phyloP scores from a whole-genome alignment of 1,140 invertebrate species.

The Melipona quadrifasciata region DNA sequence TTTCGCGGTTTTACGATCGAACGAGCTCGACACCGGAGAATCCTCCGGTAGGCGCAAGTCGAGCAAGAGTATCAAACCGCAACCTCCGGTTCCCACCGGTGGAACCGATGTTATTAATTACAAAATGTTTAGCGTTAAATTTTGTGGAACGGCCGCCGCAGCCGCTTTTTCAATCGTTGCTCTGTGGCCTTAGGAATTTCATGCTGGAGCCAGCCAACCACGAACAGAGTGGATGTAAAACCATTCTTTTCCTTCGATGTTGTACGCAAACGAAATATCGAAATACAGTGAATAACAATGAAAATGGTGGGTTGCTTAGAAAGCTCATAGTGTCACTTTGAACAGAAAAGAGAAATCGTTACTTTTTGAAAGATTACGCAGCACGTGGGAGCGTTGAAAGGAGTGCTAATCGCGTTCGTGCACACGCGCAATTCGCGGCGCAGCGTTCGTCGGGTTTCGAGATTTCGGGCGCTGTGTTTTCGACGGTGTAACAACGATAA shows the following conservation, averaged over 20 bases:
- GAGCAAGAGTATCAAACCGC: slow-evolving; percentile 72
- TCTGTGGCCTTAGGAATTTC: slow-evolving; percentile 20
- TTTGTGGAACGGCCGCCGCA: slow-evolving; percentile 75
- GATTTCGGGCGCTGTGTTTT: slow-evolving; percentile 4
- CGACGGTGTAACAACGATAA: slow-evolving; percentile 56
- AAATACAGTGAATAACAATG: no score
- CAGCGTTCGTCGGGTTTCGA: slow-evolving; percentile 5
- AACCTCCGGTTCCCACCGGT: slow-evolving; percentile 77
- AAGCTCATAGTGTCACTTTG: no score
- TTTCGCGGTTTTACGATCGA: slow-evolving; percentile 64
- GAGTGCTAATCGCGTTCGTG: background rate
- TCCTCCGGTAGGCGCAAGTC: slow-evolving; percentile 54
- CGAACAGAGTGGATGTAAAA: slow-evolving; percentile 23
- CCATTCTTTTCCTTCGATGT: background rate
- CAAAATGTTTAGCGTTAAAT: slow-evolving; percentile 77
- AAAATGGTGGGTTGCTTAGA: no score
- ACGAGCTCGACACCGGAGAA: slow-evolving; percentile 50
- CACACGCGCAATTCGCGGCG: background rate
- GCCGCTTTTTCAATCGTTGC: slow-evolving; percentile 28
- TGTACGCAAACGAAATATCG: no score
- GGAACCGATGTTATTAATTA: slow-evolving; percentile 77
- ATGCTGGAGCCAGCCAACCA: slow-evolving; percentile 49
- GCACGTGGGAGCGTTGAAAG: background rate
- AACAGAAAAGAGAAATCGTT: no score
- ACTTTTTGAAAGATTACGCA: no score